phyloP scores from a whole-genome alignment of 2,888 invertebrate species.

The Didymodactylos carnosus region DNA sequence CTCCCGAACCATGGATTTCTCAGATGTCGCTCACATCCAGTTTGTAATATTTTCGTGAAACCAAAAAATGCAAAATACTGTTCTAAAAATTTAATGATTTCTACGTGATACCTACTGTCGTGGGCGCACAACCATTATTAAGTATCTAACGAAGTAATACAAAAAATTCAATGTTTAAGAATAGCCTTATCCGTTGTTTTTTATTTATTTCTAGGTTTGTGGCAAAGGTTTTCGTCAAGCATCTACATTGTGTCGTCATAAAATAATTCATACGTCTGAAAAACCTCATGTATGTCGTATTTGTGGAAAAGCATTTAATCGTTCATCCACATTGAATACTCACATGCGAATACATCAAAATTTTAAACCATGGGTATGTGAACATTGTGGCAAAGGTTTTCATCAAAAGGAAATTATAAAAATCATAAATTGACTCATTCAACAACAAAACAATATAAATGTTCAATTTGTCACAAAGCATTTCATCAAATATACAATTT shows the following conservation, averaged over 20 bases:
- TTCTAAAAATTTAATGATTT: no score
- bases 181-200: no score
- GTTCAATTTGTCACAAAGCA: constrained; percentile 61
- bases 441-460: constrained; percentile 66
- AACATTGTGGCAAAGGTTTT: constrained; percentile 68
- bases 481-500: constrained; percentile 79
- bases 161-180: no score
- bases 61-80: no score
- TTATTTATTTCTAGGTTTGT: constrained; percentile 15
- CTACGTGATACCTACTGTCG: no score
- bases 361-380: constrained; percentile 44
- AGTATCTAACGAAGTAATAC: no score
- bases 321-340: constrained; percentile 33
- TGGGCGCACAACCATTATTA: no score
- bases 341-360: constrained; percentile 35
- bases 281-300: constrained; percentile 32
- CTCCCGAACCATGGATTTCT: no score
- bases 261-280: constrained; percentile 34
- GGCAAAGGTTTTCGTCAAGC: constrained; percentile 31
- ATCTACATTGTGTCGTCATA: constrained; percentile 34
- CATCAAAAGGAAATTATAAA: constrained; percentile 81
- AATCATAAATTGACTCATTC: constrained; percentile 79
- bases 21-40: no score
- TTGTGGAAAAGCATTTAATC: constrained; percentile 34
- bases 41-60: no score